These are phyloP conservation scores for Trichonephila clavipes DNA, from an alignment of 1,140 invertebrate species.

Conservation along the genomic window DNA sequence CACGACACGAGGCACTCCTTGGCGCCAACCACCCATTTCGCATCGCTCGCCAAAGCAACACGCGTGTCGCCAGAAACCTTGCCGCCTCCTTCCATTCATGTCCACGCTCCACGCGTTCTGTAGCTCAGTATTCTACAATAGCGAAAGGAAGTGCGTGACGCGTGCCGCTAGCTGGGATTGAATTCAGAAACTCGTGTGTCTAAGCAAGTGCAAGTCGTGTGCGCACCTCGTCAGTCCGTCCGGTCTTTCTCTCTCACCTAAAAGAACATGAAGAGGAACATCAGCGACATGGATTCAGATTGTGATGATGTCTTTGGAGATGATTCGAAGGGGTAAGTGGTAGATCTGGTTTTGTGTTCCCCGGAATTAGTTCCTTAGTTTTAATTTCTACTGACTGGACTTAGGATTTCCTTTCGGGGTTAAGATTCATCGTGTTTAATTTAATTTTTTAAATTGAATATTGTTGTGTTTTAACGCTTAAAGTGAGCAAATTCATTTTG, in stretches of 20 bases:
- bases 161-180: not conserved
- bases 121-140: conserved; percentile 26
- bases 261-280: conserved; percentile 81
- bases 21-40: not conserved
- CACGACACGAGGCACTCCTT: not conserved
- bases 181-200: conserved; percentile 42
- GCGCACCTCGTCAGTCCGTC: conserved; percentile 14
- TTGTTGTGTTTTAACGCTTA: too few relatives aligned
- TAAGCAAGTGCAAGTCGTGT: not conserved
- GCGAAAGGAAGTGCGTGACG: conserved; percentile 49
- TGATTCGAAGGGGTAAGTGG: conserved; percentile 81
- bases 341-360: not conserved
- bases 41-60: conserved; percentile 31
- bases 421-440: too few relatives aligned
- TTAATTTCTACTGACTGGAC: not conserved
- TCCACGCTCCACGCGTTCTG: conserved; percentile 3
- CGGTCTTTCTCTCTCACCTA: not conserved
- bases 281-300: conserved; percentile 81
- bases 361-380: not conserved
- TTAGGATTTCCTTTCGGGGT: not conserved
- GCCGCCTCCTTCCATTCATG: conserved; percentile 50
- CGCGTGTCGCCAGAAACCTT: not conserved
- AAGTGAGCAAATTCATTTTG: too few relatives aligned
- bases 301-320: conserved; percentile 81
- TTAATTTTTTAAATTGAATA: too few relatives aligned